Percentiles rank a stretch among this genome's conserved stretches.
Evolutionary conservation across 2,888 invertebrate genomes (phyloP).

Genomic region (Drosophila emarginata): DNA sequence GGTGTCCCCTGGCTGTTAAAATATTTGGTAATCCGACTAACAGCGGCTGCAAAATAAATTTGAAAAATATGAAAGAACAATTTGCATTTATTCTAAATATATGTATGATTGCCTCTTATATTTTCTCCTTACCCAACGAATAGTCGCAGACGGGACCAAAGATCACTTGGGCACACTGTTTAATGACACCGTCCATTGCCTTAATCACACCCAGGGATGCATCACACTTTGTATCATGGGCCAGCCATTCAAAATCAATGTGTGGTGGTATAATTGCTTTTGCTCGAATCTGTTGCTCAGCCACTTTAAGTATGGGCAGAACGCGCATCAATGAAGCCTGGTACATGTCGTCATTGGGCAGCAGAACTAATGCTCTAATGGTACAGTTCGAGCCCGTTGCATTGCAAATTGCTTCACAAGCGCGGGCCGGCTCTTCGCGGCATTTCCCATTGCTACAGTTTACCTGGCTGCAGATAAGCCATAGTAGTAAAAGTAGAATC

Average conservation of each 20-base stretch:
- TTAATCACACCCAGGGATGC: constrained; percentile 88
- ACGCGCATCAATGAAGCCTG: constrained; percentile 86
- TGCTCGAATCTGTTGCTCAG: constrained; percentile 84
- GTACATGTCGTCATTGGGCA: constrained; percentile 85
- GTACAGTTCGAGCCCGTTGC: constrained; percentile 83
- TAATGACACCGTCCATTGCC: constrained; percentile 88
- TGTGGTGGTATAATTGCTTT: constrained; percentile 84
- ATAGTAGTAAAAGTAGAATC: constrained; percentile 21
- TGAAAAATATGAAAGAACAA: not conserved
- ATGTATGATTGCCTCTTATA: no score
- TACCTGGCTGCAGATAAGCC: constrained; percentile 35
- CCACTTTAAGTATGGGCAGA: constrained; percentile 85
- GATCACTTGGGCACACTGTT: constrained; percentile 89
- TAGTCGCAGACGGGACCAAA: constrained; percentile 93
- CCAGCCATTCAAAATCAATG: constrained; percentile 85
- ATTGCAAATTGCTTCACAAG: constrained; percentile 78
- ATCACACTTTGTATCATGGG: constrained; percentile 89
- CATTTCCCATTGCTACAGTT: constrained; percentile 53
- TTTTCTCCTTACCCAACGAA: constrained; percentile 86
- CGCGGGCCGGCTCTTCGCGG: constrained; percentile 72
- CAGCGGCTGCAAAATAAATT: constrained; percentile 85
- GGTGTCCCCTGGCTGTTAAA: constrained; percentile 89
- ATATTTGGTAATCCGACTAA: constrained; percentile 90
- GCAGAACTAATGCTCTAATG: constrained; percentile 86
- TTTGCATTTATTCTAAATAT: not conserved